Evolutionary conservation across 2,113 vertebrate species (phyloP), one percentile per base, ranked within the genome.

Genomic region (Triplophysa rosa): DNA sequence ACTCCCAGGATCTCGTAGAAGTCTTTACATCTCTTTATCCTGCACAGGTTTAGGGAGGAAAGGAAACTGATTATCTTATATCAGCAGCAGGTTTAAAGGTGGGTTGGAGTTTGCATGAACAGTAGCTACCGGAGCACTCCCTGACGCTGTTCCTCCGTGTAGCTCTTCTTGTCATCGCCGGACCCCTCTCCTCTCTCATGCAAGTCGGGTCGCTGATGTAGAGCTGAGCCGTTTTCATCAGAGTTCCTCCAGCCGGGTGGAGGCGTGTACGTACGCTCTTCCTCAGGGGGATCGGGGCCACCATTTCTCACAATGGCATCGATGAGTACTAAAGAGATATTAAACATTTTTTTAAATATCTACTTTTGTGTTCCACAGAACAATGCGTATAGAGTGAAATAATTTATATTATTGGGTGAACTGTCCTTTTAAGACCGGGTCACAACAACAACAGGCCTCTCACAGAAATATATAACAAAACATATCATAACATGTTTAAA

Each of bases 1-100:
- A 98, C 94, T 1, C 97, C 95, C 33, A 98, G 92, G 73, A 98
- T 97, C 85, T 98, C 96, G 84, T 98, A 98, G 77, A 98, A 98
- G 90, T 96, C 94, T 89, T 92, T 95, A 84, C 96, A 97, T 88
- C 94, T 93, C 91, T 98, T 96, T 91, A 98, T 98, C 81, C 97
- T 98, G 89, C 49, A 72, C 58, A 85, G 67, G 63, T 77, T 45
- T 40, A 70, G 40, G 49, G 40, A 59, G 74, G 1, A 77, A 8
- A 59, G 74, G 1, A 77, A 0, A 21, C 54, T 21, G n/a, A 3
- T 58, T 58, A 8, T 0, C 1, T 58, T 3, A n/a, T 58, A 58
- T n/a, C 17, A 58, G 54, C 17, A 58, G 54, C 19, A 58, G 8
- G 54, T 58, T 16, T 52, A 6, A 52, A 37, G 7, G 33, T 8